A percentile compares a stretch with the other conserved stretches of the same genome.
These are phyloP conservation scores for Erythrolamprus reginae DNA, from an alignment of 2,113 vertebrate genomes.

Conservation along the genomic window DNA sequence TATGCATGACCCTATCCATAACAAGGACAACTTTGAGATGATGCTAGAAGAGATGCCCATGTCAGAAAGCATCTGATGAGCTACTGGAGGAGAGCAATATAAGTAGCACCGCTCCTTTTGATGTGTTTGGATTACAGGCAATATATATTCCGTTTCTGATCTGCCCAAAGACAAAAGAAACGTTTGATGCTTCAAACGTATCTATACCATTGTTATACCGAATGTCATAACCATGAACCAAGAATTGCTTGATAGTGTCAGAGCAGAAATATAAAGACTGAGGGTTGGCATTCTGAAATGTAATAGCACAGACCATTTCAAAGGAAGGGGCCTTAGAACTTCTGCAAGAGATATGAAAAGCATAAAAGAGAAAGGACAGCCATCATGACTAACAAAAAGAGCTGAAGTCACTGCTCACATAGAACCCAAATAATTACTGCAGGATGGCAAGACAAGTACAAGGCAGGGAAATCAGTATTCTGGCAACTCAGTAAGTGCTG, in stretches of 20 bases:
- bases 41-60: neutral
- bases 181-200: neutral
- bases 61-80: too few relatives aligned
- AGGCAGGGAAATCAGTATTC: neutral
- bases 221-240: neutral
- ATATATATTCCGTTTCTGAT: neutral
- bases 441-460: neutral
- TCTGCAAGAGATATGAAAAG: neutral
- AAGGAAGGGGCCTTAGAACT: neutral
- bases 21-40: neutral
- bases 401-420: neutral
- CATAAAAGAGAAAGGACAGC: neutral
- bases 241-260: neutral
- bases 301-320: neutral
- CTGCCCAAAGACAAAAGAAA: neutral
- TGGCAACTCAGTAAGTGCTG: neutral
- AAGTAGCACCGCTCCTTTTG: neutral
- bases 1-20: too few relatives aligned
- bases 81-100: too few relatives aligned
- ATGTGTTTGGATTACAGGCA: neutral
- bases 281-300: neutral
- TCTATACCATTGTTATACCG: neutral
- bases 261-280: neutral
- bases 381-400: neutral
- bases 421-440: neutral